Percentiles rank a stretch among this genome's conserved stretches.
Evolutionary conservation across 2,888 invertebrate genomes (phyloP).

Genomic region (Gasteruption jaculator): DNA sequence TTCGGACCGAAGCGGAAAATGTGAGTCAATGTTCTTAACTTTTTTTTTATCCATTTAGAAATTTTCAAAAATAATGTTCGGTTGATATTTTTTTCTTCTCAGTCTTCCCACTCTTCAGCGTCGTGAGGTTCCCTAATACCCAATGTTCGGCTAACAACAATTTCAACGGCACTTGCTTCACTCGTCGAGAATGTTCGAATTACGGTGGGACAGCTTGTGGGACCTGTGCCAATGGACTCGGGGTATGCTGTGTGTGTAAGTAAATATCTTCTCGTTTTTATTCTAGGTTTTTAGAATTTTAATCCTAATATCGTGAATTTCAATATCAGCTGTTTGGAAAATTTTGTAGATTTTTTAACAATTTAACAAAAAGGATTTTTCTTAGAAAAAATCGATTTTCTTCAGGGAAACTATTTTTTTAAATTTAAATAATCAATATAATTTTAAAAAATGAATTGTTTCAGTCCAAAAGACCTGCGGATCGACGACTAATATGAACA

Average conservation of each 20-base stretch:
- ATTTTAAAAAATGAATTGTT: conserved; percentile 25
- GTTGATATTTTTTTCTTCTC: conserved; percentile 23
- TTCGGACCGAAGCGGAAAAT: conserved; percentile 32
- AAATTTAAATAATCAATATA: conserved; percentile 4
- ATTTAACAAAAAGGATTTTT: too few relatives aligned
- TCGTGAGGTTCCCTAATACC: conserved; percentile 73
- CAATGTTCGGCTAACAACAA: conserved; percentile 64
- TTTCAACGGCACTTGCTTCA: conserved; percentile 72
- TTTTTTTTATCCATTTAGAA: background rate
- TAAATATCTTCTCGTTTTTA: conserved; percentile 24
- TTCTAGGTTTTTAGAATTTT: too few relatives aligned
- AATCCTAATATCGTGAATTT: background rate
- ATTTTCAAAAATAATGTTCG: background rate
- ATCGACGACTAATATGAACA: conserved; percentile 66
- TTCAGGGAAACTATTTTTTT: too few relatives aligned
- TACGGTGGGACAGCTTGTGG: conserved; percentile 71
- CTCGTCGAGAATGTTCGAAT: conserved; percentile 69
- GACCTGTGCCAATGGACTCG: conserved; percentile 68
- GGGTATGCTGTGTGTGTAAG: conserved; percentile 81
- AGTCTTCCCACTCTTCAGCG: conserved; percentile 69
- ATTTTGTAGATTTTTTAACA: conserved; percentile 7
- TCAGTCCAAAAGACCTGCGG: conserved; percentile 73
- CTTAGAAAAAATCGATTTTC: too few relatives aligned
- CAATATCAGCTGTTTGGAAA: conserved; percentile 5
- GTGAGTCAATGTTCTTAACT: conserved; percentile 32